Evolutionary conservation across 2,113 vertebrate genomes (phyloP).

Genomic region (Myrmophylax atrothorax): DNA sequence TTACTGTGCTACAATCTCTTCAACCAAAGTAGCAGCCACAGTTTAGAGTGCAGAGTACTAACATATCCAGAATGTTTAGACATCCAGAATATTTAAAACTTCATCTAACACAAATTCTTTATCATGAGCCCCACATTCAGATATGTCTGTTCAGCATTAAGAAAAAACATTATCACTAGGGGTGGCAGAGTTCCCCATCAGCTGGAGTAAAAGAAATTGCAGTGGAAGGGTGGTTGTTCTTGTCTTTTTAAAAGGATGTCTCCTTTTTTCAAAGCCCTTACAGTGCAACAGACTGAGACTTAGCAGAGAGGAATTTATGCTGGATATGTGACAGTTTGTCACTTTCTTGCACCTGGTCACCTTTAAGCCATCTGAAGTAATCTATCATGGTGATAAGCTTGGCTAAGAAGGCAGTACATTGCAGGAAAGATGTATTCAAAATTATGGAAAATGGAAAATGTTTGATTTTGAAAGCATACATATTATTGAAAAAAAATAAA

Average conservation of each 20-base stretch:
- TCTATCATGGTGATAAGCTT: neutral
- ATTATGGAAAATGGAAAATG: neutral
- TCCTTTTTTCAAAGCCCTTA: neutral
- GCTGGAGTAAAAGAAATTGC: neutral
- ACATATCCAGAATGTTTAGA: neutral
- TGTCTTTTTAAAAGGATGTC: neutral
- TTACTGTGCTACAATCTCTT: neutral
- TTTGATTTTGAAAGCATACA: neutral
- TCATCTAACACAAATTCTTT: neutral
- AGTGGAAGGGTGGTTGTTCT: neutral
- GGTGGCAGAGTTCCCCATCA: neutral
- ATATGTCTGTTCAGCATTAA: neutral
- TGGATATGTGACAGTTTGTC: neutral
- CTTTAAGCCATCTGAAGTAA: neutral
- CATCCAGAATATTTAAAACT: neutral
- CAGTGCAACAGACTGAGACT: neutral
- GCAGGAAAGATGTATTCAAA: neutral
- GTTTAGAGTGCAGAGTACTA: neutral
- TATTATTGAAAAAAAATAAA: neutral
- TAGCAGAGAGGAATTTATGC: neutral
- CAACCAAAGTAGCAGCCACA: neutral
- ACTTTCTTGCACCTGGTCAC: neutral
- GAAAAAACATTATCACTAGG: neutral
- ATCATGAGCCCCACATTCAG: neutral
- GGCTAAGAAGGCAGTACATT: neutral